A percentile compares a stretch with the other conserved stretches of the same genome.
Conservation (phyloP, 2,113 vertebrate species). For the Indri indri region DNA sequence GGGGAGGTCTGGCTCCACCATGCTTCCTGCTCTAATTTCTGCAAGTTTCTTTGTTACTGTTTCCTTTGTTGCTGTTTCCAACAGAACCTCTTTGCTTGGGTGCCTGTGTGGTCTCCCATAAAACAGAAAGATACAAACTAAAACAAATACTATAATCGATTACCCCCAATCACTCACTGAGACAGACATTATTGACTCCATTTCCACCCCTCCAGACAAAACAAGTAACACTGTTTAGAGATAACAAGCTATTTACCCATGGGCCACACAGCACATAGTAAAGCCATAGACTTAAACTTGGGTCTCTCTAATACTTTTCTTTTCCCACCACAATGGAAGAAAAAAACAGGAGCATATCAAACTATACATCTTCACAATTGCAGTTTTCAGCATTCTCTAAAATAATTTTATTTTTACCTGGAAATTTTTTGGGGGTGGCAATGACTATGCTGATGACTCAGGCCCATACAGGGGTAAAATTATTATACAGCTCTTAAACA, state of each 20-base stretch:
- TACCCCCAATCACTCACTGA: neutral
- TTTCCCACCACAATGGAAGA: neutral
- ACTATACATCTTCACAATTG: neutral
- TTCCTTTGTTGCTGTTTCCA: neutral
- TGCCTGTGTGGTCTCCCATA: neutral
- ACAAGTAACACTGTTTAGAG: neutral
- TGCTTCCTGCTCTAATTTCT: neutral
- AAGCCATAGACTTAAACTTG: neutral
- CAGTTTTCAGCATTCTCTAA: neutral
- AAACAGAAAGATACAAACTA: neutral
- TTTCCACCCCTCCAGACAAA: neutral
- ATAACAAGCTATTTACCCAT: neutral
- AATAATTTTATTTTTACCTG: neutral
- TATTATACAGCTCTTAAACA: neutral
- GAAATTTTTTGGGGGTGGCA: neutral
- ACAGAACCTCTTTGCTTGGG: neutral
- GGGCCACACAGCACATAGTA: neutral
- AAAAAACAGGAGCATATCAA: neutral
- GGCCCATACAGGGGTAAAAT: neutral
- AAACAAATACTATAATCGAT: neutral
- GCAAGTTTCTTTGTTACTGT: neutral
- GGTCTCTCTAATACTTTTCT: neutral
- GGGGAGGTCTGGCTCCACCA: too few species aligned
- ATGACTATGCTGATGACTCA: neutral
- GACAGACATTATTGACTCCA: neutral